Conservation (phyloP, 30 jellyfish, hydroid and myxozoan species). For the Turritopsis dohrnii region DNA sequence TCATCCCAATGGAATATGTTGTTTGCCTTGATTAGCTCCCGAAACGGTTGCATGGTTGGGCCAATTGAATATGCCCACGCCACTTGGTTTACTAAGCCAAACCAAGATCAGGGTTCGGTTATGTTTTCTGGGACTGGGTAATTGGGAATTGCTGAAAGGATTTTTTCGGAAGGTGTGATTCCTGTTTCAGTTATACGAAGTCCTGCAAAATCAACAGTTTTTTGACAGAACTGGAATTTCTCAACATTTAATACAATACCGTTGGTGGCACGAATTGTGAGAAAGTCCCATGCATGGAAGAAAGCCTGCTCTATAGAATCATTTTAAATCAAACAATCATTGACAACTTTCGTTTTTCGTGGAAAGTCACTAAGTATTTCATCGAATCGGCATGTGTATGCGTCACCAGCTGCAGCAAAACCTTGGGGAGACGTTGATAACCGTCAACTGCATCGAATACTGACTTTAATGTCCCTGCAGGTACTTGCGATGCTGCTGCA, state of each 20-base stretch:
- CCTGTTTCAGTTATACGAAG: background rate
- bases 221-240: slow-evolving; percentile 3
- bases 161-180: background rate
- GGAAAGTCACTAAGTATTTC: slow-evolving; percentile 21
- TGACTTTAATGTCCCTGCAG: background rate
- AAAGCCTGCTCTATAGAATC: background rate
- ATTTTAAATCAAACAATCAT: background rate
- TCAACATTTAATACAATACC: background rate
- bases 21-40: background rate
- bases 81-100: background rate
- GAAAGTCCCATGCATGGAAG: slow-evolving; percentile 20
- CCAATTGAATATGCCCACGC: slow-evolving; percentile 7
- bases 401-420: slow-evolving; percentile 34
- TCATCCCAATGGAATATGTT: background rate
- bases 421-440: slow-evolving; percentile 26
- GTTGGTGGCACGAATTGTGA: background rate
- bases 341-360: background rate
- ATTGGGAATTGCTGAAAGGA: background rate
- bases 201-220: slow-evolving; percentile 10
- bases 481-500: slow-evolving; percentile 23
- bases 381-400: slow-evolving; percentile 29
- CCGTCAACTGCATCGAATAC: slow-evolving; percentile 30
- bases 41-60: slow-evolving; percentile 1
- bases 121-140: background rate
- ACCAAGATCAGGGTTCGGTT: background rate